These are phyloP conservation scores for Hemaris fuciformis DNA, from an alignment of 2,888 invertebrate genomes.

Conservation along the genomic window DNA sequence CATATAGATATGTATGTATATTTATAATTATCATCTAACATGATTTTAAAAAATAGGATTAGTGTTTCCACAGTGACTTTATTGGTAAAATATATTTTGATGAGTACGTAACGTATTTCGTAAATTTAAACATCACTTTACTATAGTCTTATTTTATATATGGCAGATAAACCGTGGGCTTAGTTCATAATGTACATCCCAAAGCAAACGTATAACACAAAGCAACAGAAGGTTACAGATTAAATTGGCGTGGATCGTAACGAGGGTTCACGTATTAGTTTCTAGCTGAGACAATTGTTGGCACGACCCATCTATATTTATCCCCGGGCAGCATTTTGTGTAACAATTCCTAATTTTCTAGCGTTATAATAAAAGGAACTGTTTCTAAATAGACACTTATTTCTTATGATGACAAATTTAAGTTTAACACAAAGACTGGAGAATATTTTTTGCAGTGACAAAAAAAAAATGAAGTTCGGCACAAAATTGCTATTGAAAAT, in stretches of 20 bases:
- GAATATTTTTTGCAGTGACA: too few relatives aligned
- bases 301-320: background rate
- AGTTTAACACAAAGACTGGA: too few relatives aligned
- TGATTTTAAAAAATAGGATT: too few relatives aligned
- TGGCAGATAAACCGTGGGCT: background rate
- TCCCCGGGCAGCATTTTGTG: background rate
- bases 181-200: background rate
- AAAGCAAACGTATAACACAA: background rate
- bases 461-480: too few relatives aligned
- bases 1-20: too few relatives aligned
- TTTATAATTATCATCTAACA: too few relatives aligned
- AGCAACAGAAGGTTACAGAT: background rate
- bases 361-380: background rate
- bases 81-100: too few relatives aligned
- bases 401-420: background rate
- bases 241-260: background rate
- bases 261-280: constrained; percentile 27
- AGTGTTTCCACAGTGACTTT: too few relatives aligned
- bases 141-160: background rate
- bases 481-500: too few relatives aligned
- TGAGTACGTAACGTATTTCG: too few relatives aligned
- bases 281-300: constrained; percentile 3
- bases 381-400: background rate
- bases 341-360: background rate
- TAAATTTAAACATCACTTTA: too few relatives aligned